These are phyloP conservation scores for Eristalis arbustorum DNA, from an alignment of 2,888 invertebrate species.

Conservation along the genomic window DNA sequence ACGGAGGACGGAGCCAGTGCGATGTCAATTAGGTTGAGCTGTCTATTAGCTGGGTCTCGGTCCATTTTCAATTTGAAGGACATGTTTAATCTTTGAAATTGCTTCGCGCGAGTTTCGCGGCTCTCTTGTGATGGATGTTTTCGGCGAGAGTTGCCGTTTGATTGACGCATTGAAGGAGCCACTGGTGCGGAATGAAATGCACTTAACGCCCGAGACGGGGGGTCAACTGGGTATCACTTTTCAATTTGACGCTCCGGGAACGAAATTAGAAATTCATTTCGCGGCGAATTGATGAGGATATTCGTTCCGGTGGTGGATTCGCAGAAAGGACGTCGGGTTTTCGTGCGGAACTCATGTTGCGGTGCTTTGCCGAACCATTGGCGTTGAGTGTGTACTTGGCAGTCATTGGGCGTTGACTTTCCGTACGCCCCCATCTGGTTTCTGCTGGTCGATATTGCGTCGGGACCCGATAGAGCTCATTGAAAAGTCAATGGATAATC, in stretches of 20 bases:
- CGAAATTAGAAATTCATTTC: background rate
- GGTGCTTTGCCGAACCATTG: background rate
- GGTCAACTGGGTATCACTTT: background rate
- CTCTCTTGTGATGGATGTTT: background rate
- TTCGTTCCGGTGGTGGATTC: background rate
- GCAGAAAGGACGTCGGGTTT: background rate
- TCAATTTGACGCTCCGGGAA: background rate
- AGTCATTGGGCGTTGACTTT: background rate
- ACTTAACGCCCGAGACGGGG: background rate
- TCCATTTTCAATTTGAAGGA: background rate
- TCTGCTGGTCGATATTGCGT: background rate
- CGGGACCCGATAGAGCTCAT: background rate
- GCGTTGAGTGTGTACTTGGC: background rate
- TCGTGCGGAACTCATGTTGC: background rate
- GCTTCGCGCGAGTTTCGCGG: background rate
- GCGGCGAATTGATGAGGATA: background rate
- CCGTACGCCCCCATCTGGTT: background rate
- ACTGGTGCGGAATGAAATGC: background rate
- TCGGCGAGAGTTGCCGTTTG: background rate
- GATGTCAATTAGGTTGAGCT: constrained; percentile 59
- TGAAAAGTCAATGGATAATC: background rate
- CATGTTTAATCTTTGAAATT: background rate
- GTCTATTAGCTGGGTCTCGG: constrained; percentile 42
- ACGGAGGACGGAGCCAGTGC: background rate
- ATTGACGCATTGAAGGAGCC: background rate